A percentile compares a stretch with the other conserved stretches of the same genome.
Conservation (phyloP, 2,113 vertebrate species). For the Notarius lentiginosus region DNA sequence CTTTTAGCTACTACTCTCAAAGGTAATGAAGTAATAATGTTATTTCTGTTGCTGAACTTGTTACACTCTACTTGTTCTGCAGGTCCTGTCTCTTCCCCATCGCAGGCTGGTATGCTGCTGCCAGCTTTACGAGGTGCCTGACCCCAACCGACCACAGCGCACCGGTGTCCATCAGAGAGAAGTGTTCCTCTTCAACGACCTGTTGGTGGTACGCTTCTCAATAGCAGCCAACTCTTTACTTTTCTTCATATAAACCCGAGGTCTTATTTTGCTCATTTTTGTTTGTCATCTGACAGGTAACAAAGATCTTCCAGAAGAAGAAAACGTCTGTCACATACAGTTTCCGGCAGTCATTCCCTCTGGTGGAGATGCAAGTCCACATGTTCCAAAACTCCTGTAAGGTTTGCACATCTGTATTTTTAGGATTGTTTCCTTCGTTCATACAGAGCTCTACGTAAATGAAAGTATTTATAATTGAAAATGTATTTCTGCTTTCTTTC, state of each 20-base stretch:
- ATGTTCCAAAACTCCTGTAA: slow-evolving; percentile 96
- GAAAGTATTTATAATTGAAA: neutral
- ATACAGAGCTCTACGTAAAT: neutral
- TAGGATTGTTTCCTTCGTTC: neutral
- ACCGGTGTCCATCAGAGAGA: slow-evolving; percentile 91
- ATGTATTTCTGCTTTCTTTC: neutral
- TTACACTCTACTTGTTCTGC: slow-evolving; percentile 13
- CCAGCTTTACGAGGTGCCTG: slow-evolving; percentile 93
- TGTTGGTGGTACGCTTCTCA: slow-evolving; percentile 82
- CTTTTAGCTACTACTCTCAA: slow-evolving; percentile 15
- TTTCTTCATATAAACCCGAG: neutral
- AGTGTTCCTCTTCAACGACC: slow-evolving; percentile 97
- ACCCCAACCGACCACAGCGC: slow-evolving; percentile 88
- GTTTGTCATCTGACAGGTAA: slow-evolving; percentile 74
- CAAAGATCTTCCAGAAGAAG: slow-evolving; percentile 99
- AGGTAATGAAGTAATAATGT: neutral
- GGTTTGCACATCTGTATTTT: slow-evolving; percentile 45
- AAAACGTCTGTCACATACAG: slow-evolving; percentile 96
- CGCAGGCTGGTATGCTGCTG: slow-evolving; percentile 93
- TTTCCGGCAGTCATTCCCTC: slow-evolving; percentile 92
- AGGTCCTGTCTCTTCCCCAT: slow-evolving; percentile 90
- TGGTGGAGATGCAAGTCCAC: slow-evolving; percentile 98
- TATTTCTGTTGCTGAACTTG: neutral
- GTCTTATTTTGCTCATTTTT: neutral
- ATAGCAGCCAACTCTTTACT: neutral